These are phyloP conservation scores for Temnothorax rugatulus DNA, from an alignment of 2,888 invertebrate species.

Conservation along the genomic window DNA sequence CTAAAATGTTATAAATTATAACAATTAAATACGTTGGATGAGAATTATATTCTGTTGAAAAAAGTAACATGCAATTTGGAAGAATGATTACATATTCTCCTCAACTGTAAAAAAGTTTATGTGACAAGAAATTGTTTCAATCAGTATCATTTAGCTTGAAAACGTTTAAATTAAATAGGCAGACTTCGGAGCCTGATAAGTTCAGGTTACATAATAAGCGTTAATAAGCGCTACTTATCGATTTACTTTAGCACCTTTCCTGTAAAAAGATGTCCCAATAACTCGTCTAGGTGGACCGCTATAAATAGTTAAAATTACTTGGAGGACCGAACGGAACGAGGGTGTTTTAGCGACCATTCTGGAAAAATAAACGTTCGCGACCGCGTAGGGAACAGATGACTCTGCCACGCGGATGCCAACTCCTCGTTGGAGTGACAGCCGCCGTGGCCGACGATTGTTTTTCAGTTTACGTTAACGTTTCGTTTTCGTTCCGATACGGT, in stretches of 20 bases:
- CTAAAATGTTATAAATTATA: not conserved
- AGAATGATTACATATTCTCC: not conserved
- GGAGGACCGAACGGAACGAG: slow-evolving; percentile 76
- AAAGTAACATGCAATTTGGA: not conserved
- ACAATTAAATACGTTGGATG: not conserved
- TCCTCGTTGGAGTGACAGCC: slow-evolving; percentile 84
- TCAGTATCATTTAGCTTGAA: not conserved
- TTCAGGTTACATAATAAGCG: not conserved
- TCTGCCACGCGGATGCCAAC: slow-evolving; percentile 79
- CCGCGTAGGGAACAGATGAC: slow-evolving; percentile 83
- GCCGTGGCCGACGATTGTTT: slow-evolving; percentile 83
- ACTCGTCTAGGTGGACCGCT: slow-evolving; percentile 74
- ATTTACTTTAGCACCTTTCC: not conserved
- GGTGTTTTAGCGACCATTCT: slow-evolving; percentile 84
- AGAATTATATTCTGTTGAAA: not conserved
- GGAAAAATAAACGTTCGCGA: slow-evolving; percentile 84
- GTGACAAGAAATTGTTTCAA: not conserved
- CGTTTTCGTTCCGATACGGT: slow-evolving; percentile 82
- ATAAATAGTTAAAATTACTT: slow-evolving; percentile 84
- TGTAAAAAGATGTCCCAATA: slow-evolving; percentile 65
- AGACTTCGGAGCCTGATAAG: not conserved
- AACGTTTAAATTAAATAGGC: not conserved
- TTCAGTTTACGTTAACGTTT: slow-evolving; percentile 85
- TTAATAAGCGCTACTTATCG: slow-evolving; percentile 1
- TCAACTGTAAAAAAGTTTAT: not conserved